Evolutionary conservation across 2,113 vertebrate genomes (phyloP).

Genomic region (Fregetta grallaria): DNA sequence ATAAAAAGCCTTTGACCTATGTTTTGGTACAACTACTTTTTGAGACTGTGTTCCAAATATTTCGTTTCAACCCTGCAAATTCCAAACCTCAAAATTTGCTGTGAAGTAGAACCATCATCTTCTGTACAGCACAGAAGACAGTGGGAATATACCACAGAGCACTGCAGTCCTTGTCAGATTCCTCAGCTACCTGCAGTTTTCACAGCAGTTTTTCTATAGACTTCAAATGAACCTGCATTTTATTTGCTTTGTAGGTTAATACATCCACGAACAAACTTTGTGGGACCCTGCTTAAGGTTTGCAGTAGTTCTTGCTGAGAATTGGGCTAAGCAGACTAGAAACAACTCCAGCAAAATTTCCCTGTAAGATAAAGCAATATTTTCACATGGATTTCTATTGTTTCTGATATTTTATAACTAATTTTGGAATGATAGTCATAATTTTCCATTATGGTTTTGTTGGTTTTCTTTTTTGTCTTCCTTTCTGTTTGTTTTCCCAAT

Average conservation of each 20-base stretch:
- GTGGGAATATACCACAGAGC: neutral
- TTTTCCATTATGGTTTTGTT: neutral
- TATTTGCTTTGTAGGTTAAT: neutral
- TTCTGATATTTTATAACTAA: neutral
- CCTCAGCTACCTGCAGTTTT: neutral
- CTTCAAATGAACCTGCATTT: neutral
- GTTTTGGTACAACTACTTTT: neutral
- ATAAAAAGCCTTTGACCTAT: neutral
- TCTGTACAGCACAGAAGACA: neutral
- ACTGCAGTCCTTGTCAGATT: neutral
- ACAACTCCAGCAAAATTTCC: neutral
- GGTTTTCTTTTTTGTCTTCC: neutral
- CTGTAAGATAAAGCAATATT: neutral
- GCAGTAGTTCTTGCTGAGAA: neutral
- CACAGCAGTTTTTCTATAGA: neutral
- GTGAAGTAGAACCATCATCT: neutral
- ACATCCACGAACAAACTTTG: neutral
- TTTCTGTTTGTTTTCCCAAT: neutral
- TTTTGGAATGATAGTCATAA: neutral
- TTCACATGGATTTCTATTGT: neutral
- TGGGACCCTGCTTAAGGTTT: neutral
- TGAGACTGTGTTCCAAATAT: neutral
- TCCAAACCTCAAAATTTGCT: neutral
- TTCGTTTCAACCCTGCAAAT: neutral
- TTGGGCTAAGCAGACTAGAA: neutral